phyloP scores from a whole-genome alignment of 2,113 vertebrate species.

The Fukomys damarensis region DNA sequence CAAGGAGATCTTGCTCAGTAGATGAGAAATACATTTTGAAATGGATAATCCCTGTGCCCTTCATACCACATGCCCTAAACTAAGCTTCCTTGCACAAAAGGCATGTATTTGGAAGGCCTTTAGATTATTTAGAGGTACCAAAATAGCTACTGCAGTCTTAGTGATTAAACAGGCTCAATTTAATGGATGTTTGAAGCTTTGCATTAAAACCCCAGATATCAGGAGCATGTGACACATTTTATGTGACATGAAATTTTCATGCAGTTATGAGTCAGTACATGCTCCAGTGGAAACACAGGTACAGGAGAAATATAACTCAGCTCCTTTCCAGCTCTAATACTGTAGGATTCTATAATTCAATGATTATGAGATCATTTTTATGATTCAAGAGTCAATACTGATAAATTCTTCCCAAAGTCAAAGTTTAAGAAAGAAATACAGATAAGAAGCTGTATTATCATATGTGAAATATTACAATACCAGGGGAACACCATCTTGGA shows the following conservation, averaged over 20 bases:
- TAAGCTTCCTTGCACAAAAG: not conserved
- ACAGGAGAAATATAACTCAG: constrained; percentile 57
- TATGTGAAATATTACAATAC: constrained; percentile 53
- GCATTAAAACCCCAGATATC: constrained; percentile 45
- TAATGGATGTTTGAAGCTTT: constrained; percentile 58
- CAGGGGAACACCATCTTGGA: constrained; percentile 25
- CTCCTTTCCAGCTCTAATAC: constrained; percentile 12
- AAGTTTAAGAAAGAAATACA: constrained; percentile 43
- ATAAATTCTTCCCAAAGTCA: constrained; percentile 54
- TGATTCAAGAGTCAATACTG: constrained; percentile 68
- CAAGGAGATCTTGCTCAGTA: not conserved
- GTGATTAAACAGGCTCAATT: not conserved
- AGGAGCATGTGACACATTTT: constrained; percentile 48
- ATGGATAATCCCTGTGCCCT: not conserved
- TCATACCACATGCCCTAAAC: constrained; percentile 1
- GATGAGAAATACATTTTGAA: not conserved
- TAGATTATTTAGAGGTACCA: not conserved
- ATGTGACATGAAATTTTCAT: constrained; percentile 41
- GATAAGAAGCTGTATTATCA: constrained; percentile 44
- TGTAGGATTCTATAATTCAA: constrained; percentile 71
- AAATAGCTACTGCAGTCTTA: constrained; percentile 13
- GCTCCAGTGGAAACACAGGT: constrained; percentile 39
- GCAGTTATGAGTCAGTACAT: constrained; percentile 23
- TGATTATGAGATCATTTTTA: constrained; percentile 58
- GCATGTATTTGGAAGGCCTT: constrained; percentile 18